Conservation (phyloP, 2,888 invertebrate genomes). For the Phalangium opilio region DNA sequence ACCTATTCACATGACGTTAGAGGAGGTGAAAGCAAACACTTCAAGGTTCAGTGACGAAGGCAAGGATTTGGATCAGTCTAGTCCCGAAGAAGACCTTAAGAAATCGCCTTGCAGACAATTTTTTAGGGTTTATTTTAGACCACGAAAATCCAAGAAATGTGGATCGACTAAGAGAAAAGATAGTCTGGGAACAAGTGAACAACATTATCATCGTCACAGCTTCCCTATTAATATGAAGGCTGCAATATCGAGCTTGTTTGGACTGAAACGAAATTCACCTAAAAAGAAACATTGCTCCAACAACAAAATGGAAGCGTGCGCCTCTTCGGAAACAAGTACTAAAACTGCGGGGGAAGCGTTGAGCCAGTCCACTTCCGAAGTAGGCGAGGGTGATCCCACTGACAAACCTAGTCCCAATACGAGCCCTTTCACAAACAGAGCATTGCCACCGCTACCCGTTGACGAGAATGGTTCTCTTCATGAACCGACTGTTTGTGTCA, state of each 20-base stretch:
- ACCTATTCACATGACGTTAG: conserved; percentile 62
- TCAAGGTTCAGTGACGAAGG: conserved; percentile 4
- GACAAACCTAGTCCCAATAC: conserved; percentile 17
- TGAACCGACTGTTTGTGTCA: not conserved
- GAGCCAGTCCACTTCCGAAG: conserved; percentile 7
- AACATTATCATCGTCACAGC: conserved; percentile 11
- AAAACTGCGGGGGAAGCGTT: not conserved
- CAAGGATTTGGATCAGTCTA: not conserved
- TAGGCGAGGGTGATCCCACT: conserved; percentile 15
- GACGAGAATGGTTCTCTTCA: not conserved
- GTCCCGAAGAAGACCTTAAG: not conserved
- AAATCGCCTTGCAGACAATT: not conserved
- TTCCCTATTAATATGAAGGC: conserved; percentile 19
- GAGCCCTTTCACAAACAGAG: conserved; percentile 22
- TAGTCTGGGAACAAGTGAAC: not conserved
- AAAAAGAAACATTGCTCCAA: not conserved
- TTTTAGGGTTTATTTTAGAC: not conserved
- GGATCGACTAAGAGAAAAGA: not conserved
- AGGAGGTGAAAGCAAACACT: conserved; percentile 20
- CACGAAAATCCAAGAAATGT: not conserved
- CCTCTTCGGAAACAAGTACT: not conserved
- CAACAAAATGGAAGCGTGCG: not conserved
- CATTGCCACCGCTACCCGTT: conserved; percentile 21
- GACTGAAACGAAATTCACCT: conserved; percentile 10
- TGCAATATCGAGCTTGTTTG: conserved; percentile 20